Base-by-base conservation (phyloP, 2,113 vertebrate species). In the Thunnus maccoyii region DNA sequence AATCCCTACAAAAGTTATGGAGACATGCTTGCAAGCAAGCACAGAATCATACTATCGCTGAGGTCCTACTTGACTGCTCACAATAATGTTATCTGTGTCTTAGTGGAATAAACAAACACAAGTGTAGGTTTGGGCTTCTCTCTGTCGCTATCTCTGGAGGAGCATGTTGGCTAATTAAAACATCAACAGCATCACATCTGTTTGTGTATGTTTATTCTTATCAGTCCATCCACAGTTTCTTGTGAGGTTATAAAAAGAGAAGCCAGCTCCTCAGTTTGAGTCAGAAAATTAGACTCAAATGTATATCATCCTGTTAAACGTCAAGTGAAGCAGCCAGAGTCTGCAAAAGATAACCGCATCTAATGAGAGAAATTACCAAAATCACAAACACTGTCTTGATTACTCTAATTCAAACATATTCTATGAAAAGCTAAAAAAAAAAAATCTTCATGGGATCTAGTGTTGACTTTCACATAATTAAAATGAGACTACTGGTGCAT, bases 61-160 rank as follows among this genome's bases (percentile, higher is more conserved):
- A 54, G 22, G 74, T 62, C 74, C 70, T 56, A 20, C 50, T 15
- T 55, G 47, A 73, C 63, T 73, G 60, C 71, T 80, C 51, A 17
- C 68, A 60, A 76, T 36, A 50, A 68, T 69, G 51, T 41, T 51
- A 20, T 76, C 62, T 79, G 27, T 32, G 78, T 47, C 71, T 76
- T 54, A 17, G 66, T 32, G 78, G 82, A 76, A 79, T 76, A 88
- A 88, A 82, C 83, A 82, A 85, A 82, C 75, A 72, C 44, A 6
- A 62, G 61, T 48, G 66, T 70, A 67, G 51, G 62, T 68, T 64
- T 52, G 55, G 64, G 57, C 70, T 30, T 15, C 65, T 62, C 58
- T 64, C 55, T 44, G 63, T 55, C 50, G 44, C 18, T 47, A 64
- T 72, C 76, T 78, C 74, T 13, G 48, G 74, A 60, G 75, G 58